Evolutionary conservation across 2,113 vertebrate genomes (phyloP), one percentile per base, ranked within the genome.

Genomic region (Mirounga angustirostris): DNA sequence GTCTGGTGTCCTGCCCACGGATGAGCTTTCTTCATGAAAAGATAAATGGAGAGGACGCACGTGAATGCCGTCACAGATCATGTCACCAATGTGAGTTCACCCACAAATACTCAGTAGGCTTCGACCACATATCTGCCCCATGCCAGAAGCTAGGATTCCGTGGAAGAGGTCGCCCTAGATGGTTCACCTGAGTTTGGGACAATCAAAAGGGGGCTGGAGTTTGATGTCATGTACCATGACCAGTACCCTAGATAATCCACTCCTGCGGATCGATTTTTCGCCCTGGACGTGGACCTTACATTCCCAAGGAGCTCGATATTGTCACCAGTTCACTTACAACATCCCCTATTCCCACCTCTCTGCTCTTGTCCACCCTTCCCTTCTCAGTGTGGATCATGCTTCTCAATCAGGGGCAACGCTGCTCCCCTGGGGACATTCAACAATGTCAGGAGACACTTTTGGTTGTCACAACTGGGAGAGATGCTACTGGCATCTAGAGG

Each of bases 1-100:
- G 36, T 10, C 76, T 21, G 43, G 9, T 0, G 0, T 22, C 19
- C 0, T 0, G 56, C 10, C 59, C 28, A 11, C 0, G 1, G 14
- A 21, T 3, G 26, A 46, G 30, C 22, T 78, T 79, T 40, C 67
- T 11, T 26, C 26, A 36, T 2, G 4, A 21, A 16, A 74, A 24
- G 52, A 40, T 2, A 24, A 8, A 19, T 14, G 7, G 7, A 54
- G 26, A 50, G 12, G 33, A 71, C 56, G 80, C 4, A 2, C 0
- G 22, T 5, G 30, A 30, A 12, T 2, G 3, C 2, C 16, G 14
- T 15, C 18, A 5, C 78, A n/a, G 67, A 30, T 36, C 4, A 7
- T 36, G 9, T 79, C 43, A 15, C 19, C 26, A 15, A 52, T 0
- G 9, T 0, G 1, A 61, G 58, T 33, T 15, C 30, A 10, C 0